These are phyloP conservation scores for Phalera bucephala DNA, from an alignment of 2,888 invertebrate species.

Conservation along the genomic window DNA sequence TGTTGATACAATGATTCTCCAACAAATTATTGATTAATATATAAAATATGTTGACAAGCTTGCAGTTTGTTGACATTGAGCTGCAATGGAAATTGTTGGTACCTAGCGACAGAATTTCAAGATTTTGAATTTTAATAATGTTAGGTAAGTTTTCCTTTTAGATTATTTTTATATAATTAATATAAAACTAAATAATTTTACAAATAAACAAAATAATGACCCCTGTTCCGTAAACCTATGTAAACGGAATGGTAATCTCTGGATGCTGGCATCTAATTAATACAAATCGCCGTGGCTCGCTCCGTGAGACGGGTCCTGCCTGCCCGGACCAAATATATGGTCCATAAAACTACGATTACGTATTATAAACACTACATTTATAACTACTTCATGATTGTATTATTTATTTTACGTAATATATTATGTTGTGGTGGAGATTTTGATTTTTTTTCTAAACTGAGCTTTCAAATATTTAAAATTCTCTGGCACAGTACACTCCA, in stretches of 20 bases:
- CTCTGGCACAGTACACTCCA: conserved; percentile 75
- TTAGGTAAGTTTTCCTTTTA: too few relatives aligned
- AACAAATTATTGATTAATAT: too few relatives aligned
- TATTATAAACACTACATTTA: conserved; percentile 82
- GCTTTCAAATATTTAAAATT: conserved; percentile 82
- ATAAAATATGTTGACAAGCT: too few relatives aligned
- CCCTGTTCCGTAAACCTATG: conserved; percentile 31
- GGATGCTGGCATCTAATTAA: conserved; percentile 57
- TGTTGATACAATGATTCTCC: too few relatives aligned
- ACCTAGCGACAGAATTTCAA: too few relatives aligned
- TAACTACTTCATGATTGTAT: conserved; percentile 81
- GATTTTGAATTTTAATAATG: too few relatives aligned
- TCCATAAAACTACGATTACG: conserved; percentile 77
- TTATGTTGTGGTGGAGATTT: conserved; percentile 72
- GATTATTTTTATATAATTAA: too few relatives aligned
- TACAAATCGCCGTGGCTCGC: conserved; percentile 50
- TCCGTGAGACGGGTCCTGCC: conserved; percentile 28
- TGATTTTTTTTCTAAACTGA: conserved; percentile 76
- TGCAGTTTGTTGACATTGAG: too few relatives aligned
- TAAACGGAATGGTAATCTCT: conserved; percentile 36
- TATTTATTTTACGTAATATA: conserved; percentile 83
- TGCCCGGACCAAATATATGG: conserved; percentile 63
- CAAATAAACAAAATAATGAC: conserved; percentile 44
- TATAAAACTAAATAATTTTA: conserved; percentile 23
- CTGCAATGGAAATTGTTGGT: too few relatives aligned